phyloP scores from a whole-genome alignment of 2,113 vertebrate species.

The Montifringilla adamsi region DNA sequence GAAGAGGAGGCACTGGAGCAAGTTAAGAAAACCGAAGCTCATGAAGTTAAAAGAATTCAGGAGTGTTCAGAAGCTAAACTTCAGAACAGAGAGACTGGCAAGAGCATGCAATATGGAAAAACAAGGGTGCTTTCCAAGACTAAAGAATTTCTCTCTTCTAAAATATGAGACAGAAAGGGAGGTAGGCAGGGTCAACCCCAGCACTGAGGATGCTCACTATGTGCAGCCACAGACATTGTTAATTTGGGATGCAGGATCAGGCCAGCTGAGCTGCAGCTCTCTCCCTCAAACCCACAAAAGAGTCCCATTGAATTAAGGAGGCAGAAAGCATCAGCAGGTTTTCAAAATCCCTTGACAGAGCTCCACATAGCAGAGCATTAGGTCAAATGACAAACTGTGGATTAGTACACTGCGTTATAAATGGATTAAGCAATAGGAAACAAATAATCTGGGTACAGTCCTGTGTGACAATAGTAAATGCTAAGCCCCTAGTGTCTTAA shows the following conservation, averaged over 20 bases:
- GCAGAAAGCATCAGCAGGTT: background rate
- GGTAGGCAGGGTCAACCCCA: background rate
- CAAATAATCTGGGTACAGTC: background rate
- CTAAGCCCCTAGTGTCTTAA: background rate
- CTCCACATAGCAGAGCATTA: background rate
- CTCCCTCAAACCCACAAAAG: background rate
- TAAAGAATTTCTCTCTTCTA: background rate
- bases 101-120: background rate
- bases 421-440: slow-evolving; percentile 1
- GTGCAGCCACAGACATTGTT: background rate
- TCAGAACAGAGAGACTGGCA: slow-evolving; percentile 29
- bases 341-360: background rate
- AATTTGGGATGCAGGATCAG: background rate
- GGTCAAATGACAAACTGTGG: background rate
- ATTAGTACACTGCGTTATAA: background rate
- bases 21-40: slow-evolving; percentile 51
- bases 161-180: background rate
- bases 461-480: background rate
- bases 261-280: background rate
- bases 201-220: background rate
- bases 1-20: slow-evolving; percentile 41
- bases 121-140: slow-evolving; percentile 1
- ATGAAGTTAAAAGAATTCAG: slow-evolving; percentile 50
- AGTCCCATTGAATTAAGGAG: background rate
- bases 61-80: slow-evolving; percentile 47